phyloP scores from a whole-genome alignment of 2,888 invertebrate genomes.

The Diogma glabrata region DNA sequence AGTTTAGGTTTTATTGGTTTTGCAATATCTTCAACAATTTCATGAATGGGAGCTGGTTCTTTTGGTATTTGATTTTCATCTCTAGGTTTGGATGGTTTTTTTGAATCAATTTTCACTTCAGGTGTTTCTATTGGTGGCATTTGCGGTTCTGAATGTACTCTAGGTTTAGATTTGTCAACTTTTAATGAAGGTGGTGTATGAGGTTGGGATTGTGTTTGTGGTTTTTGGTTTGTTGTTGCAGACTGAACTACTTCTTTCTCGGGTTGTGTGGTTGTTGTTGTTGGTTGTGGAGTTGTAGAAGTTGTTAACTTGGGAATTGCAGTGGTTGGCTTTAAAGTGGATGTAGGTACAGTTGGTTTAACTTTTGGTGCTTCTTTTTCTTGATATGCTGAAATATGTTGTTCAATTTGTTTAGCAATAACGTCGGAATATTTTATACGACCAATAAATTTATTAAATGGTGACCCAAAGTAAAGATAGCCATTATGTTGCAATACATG shows the following conservation, averaged over 20 bases:
- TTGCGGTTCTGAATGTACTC: slow-evolving; percentile 16
- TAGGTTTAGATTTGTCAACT: too few species aligned
- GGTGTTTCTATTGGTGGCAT: too few species aligned
- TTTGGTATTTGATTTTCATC: slow-evolving; percentile 20
- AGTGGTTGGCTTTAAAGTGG: slow-evolving; percentile 22
- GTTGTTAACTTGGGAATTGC: slow-evolving; percentile 22
- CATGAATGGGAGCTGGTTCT: slow-evolving; percentile 40
- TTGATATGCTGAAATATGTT: slow-evolving; percentile 19
- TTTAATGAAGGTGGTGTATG: slow-evolving; percentile 17
- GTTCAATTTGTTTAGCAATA: slow-evolving; percentile 22
- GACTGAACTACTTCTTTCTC: too few species aligned
- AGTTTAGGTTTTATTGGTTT: slow-evolving; percentile 43
- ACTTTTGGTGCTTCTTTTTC: slow-evolving; percentile 19
- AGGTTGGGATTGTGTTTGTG: slow-evolving; percentile 20
- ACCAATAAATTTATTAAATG: slow-evolving; percentile 52
- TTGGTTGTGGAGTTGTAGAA: slow-evolving; percentile 21
- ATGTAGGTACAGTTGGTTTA: slow-evolving; percentile 19
- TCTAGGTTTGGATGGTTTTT: slow-evolving; percentile 21
- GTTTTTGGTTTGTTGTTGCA: slow-evolving; percentile 23
- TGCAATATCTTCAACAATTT: slow-evolving; percentile 43
- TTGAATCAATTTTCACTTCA: slow-evolving; percentile 15
- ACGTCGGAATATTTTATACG: slow-evolving; percentile 44
- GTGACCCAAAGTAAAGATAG: slow-evolving; percentile 55
- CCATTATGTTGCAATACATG: slow-evolving; percentile 56
- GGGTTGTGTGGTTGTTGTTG: slow-evolving; percentile 18